Conservation (phyloP, 1,140 invertebrate species). For the Drosophila kohkoa region DNA sequence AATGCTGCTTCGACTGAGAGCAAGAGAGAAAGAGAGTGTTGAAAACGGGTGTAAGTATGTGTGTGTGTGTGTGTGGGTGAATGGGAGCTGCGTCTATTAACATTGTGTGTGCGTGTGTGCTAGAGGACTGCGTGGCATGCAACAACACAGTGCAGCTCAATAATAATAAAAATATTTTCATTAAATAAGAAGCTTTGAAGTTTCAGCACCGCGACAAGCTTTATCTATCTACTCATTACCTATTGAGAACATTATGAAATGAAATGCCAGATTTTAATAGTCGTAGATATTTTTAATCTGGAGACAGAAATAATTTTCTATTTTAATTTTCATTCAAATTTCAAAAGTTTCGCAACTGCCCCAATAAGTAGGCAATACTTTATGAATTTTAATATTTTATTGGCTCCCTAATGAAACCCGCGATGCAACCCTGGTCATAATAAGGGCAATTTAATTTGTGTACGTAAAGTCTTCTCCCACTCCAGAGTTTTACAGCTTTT, state of each 20-base stretch:
- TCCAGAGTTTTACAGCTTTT: conserved; percentile 13
- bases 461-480: neutral
- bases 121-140: conserved; percentile 41
- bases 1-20: conserved; percentile 27
- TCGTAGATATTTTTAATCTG: too few species aligned
- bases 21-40: conserved; percentile 17
- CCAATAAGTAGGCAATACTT: conserved; percentile 48
- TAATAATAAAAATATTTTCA: conserved; percentile 78
- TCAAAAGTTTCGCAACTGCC: conserved; percentile 16
- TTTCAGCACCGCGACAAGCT: neutral
- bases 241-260: neutral
- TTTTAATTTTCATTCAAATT: neutral
- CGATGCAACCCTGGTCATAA: conserved; percentile 51
- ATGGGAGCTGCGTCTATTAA: conserved; percentile 22
- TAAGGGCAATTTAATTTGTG: conserved; percentile 58
- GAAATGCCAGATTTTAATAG: neutral
- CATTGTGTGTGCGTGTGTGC: conserved; percentile 19
- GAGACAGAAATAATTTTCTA: neutral
- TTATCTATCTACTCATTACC: neutral
- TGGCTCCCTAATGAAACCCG: conserved; percentile 54
- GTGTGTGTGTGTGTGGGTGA: conserved; percentile 2
- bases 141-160: conserved; percentile 50
- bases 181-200: conserved; percentile 55
- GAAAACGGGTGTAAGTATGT: neutral
- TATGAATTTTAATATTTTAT: neutral